A percentile compares a stretch with the other conserved stretches of the same genome.
Conservation (phyloP, 2,797 vertebrate species). For the Schizothorax lantsangensis region DNA sequence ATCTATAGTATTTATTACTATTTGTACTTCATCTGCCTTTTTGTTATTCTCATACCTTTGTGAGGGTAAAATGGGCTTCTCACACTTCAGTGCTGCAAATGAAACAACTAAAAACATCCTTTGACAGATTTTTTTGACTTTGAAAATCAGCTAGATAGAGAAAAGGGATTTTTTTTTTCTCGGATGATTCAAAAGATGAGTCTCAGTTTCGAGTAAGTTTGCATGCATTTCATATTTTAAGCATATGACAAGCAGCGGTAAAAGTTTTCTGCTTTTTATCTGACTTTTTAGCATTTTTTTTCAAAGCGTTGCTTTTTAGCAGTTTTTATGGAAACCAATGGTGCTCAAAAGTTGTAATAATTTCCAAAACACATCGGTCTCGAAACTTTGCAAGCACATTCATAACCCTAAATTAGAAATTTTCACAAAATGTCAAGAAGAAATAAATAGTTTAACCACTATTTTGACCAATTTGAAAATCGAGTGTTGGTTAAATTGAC, state of each 20-base stretch:
- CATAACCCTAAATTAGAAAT: background rate
- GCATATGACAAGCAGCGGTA: background rate
- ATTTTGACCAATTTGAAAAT: background rate
- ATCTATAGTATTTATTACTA: too few relatives aligned
- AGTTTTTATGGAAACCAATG: background rate
- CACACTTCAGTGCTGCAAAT: background rate
- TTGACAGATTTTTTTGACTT: background rate
- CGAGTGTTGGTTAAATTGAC: background rate
- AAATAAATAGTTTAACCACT: background rate
- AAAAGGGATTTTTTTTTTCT: too few relatives aligned
- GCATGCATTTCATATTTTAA: background rate
- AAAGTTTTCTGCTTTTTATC: background rate
- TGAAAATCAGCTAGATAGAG: background rate
- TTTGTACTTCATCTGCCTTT: too few relatives aligned
- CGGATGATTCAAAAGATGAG: too few relatives aligned
- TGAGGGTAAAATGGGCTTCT: background rate
- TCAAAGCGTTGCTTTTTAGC: too few relatives aligned
- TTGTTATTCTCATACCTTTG: too few relatives aligned
- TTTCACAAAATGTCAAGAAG: background rate
- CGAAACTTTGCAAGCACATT: background rate
- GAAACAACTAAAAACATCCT: background rate
- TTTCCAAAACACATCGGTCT: background rate
- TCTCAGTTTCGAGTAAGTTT: too few relatives aligned
- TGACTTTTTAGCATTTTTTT: too few relatives aligned
- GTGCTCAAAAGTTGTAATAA: background rate